These are phyloP conservation scores for Lampris megalopsis DNA, from an alignment of 2,113 vertebrate species.

Conservation along the genomic window DNA sequence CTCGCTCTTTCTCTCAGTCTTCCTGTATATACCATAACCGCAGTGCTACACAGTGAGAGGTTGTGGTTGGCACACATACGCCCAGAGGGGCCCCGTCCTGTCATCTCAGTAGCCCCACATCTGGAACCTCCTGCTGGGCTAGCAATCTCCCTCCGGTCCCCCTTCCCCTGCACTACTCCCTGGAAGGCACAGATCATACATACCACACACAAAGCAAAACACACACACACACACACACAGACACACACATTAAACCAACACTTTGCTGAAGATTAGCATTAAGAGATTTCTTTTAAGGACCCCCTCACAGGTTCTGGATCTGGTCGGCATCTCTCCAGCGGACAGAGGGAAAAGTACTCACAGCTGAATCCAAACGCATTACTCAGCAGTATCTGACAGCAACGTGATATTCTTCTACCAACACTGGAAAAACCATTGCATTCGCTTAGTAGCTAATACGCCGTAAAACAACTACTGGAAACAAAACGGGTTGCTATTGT, in stretches of 20 bases:
- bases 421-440: too few relatives aligned
- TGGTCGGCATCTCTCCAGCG: conserved; percentile 71
- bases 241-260: conserved; percentile 66
- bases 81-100: conserved; percentile 78
- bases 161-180: conserved; percentile 58
- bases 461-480: too few relatives aligned
- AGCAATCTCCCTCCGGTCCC: conserved; percentile 62
- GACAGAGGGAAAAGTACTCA: too few relatives aligned
- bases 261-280: conserved; percentile 65
- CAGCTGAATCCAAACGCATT: too few relatives aligned
- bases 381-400: too few relatives aligned
- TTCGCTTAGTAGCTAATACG: too few relatives aligned
- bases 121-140: conserved; percentile 83
- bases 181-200: conserved; percentile 55
- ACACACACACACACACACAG: conserved; percentile 19
- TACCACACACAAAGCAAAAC: conserved; percentile 31
- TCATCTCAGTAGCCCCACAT: conserved; percentile 84
- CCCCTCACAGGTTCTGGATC: conserved; percentile 69
- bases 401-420: too few relatives aligned
- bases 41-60: conserved; percentile 65
- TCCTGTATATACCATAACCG: conserved; percentile 52
- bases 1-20: conserved; percentile 26
- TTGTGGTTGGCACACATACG: conserved; percentile 77
- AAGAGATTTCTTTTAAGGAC: conserved; percentile 43
- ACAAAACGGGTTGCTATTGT: too few relatives aligned